These are phyloP conservation scores for Caradrina kadenii DNA, from an alignment of 2,888 invertebrate genomes.

Conservation along the genomic window DNA sequence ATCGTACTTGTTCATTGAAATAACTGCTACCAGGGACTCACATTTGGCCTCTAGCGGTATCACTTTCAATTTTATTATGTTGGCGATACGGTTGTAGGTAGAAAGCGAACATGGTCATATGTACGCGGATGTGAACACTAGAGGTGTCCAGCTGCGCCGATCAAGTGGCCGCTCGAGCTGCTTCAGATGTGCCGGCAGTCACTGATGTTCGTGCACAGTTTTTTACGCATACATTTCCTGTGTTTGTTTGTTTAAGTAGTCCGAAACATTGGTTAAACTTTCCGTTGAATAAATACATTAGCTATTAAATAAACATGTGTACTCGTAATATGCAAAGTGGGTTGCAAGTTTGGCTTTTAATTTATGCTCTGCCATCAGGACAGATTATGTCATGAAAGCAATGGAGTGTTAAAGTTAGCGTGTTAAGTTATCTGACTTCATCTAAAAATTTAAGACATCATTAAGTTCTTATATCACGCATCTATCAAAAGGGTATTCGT, in stretches of 20 bases:
- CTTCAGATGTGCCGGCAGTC: slow-evolving; percentile 51
- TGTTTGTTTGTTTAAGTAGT: slow-evolving; percentile 48
- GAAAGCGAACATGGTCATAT: slow-evolving; percentile 73
- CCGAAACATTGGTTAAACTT: slow-evolving; percentile 40
- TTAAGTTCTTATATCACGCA: slow-evolving; percentile 30
- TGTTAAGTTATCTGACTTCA: slow-evolving; percentile 23
- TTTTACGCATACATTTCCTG: slow-evolving; percentile 53
- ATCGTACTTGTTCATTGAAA: slow-evolving; percentile 45
- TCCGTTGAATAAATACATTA: slow-evolving; percentile 50
- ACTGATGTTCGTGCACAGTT: slow-evolving; percentile 41
- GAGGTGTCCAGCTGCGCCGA: slow-evolving; percentile 66
- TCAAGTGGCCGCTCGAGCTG: slow-evolving; percentile 64
- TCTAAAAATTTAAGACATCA: slow-evolving; percentile 25
- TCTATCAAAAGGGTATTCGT: slow-evolving; percentile 28
- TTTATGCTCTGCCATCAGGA: slow-evolving; percentile 14
- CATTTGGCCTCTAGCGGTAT: slow-evolving; percentile 63
- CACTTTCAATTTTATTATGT: slow-evolving; percentile 73
- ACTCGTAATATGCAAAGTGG: slow-evolving; percentile 32
- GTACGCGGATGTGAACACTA: slow-evolving; percentile 71
- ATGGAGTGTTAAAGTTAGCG: slow-evolving; percentile 12
- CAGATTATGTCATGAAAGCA: slow-evolving; percentile 20
- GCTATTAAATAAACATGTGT: slow-evolving; percentile 35
- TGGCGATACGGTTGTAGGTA: slow-evolving; percentile 68
- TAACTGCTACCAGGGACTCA: slow-evolving; percentile 39
- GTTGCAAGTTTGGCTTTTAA: slow-evolving; percentile 24